Conservation (phyloP, 2,797 vertebrate species). For the Peromyscus aztecus region DNA sequence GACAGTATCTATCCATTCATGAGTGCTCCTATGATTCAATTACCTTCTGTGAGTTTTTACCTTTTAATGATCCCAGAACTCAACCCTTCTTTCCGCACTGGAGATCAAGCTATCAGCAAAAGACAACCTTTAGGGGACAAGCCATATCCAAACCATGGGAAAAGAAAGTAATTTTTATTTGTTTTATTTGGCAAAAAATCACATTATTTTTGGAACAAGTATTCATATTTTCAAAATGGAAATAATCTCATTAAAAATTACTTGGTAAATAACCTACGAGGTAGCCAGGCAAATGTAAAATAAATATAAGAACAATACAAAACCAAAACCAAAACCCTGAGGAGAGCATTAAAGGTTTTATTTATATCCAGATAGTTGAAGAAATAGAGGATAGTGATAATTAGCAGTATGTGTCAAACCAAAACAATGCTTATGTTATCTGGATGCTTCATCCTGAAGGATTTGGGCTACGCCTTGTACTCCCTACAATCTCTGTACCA, state of each 20-base stretch:
- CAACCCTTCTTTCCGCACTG: neutral
- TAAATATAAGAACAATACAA: neutral
- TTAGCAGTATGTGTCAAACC: neutral
- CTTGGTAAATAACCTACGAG: neutral
- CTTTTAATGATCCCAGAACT: neutral
- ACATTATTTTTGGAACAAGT: neutral
- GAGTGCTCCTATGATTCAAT: neutral
- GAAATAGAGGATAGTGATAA: slow-evolving; percentile 28
- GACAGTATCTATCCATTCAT: neutral
- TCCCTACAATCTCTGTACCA: no score
- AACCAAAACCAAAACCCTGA: neutral
- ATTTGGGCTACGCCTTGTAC: neutral
- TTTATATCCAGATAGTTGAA: slow-evolving; percentile 46
- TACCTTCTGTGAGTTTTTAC: neutral
- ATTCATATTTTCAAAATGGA: slow-evolving; percentile 16
- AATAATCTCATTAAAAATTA: slow-evolving; percentile 60
- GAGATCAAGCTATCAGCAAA: neutral
- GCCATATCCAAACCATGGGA: neutral
- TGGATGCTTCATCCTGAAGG: neutral
- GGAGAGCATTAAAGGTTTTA: slow-evolving; percentile 17
- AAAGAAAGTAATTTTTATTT: slow-evolving; percentile 12
- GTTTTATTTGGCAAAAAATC: neutral
- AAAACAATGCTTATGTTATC: neutral
- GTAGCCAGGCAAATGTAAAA: neutral
- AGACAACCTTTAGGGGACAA: neutral